Evolutionary conservation across 2,888 invertebrate species (phyloP), one percentile per base, ranked within the genome.

Genomic region (Machimus atricapillus): DNA sequence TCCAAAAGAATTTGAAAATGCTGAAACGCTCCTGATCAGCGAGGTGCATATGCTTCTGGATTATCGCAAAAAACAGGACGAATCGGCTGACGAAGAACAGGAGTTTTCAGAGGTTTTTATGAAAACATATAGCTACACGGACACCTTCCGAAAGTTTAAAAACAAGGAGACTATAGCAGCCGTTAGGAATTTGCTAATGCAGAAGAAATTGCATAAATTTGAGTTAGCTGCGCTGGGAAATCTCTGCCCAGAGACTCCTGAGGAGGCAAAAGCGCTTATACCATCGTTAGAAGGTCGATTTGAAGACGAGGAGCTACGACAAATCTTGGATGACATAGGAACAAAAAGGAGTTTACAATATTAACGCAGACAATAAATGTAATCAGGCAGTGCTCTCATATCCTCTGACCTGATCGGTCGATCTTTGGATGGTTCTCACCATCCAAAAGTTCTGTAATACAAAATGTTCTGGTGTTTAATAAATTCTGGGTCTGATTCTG

Each of bases 1-100:
- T 94, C 99, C 99, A 0, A 98, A 98, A 98, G 99, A 99, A 93
- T 99, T 99, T 93, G 99, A 99, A 93, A 98, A 97, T 93, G 98
- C 98, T 1, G 99, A 99, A 93, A 99, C 99, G 0, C 93, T 99
- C 87, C 94, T 99, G 86, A 98, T 99, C 91, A 98, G 98, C 2
- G 98, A 98, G 94, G 98, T 98, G 0, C 97, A 97, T 91, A 98
- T 99, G 97, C 93, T 99, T 90, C 93, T 99, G 90, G 98, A 99
- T 91, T 99, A 99, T 93, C 95, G 99, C 86, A 98, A 99, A 92
- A 97, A 97, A 52, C 99, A 99, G 93, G 99, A 99, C 92, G 99
- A 99, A 93, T 98, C 97, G 43, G 98, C 98, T 2, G 99, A 99
- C 91, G 99, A 99, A 90, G 98, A 98, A 91, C 99, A 99, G 92